Conservation (phyloP, 1,140 invertebrate species). For the Bradysia coprophila region DNA sequence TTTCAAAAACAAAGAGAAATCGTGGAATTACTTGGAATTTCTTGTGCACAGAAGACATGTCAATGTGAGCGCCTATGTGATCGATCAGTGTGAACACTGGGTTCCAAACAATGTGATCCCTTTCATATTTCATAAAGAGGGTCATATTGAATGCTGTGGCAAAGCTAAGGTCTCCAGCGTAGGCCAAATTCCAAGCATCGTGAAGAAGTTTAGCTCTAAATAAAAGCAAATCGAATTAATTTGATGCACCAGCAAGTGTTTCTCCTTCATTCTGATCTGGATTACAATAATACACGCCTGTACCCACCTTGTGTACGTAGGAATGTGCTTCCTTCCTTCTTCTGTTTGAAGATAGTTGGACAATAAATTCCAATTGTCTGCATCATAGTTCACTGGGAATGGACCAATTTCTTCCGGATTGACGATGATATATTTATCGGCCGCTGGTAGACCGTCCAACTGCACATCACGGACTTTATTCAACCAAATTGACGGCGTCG, state of each 20-base stretch:
- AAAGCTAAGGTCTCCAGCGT: conserved; percentile 52
- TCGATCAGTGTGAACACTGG: conserved; percentile 61
- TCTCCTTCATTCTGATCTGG: neutral
- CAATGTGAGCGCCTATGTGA: conserved; percentile 49
- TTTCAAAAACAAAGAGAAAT: conserved; percentile 2
- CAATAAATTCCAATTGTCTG: conserved; percentile 56
- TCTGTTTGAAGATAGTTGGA: conserved; percentile 36
- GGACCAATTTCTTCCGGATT: conserved; percentile 69
- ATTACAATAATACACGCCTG: neutral
- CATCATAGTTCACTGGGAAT: conserved; percentile 66
- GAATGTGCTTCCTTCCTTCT: conserved; percentile 32
- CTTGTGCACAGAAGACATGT: conserved; percentile 35
- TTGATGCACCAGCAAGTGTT: neutral
- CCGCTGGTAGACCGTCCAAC: conserved; percentile 28
- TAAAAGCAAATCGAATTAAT: neutral
- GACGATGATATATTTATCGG: conserved; percentile 44
- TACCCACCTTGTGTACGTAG: conserved; percentile 34
- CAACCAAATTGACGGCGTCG: conserved; percentile 36
- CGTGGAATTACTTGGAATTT: conserved; percentile 34
- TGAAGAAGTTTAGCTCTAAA: conserved; percentile 50
- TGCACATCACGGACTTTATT: conserved; percentile 27
- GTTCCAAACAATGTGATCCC: conserved; percentile 54
- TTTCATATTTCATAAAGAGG: conserved; percentile 45
- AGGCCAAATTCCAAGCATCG: conserved; percentile 60
- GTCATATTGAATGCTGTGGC: conserved; percentile 54